Percentiles rank a stretch among this genome's conserved stretches.
These are phyloP conservation scores for Thymallus thymallus DNA, from an alignment of 2,113 vertebrate species.

Conservation along the genomic window DNA sequence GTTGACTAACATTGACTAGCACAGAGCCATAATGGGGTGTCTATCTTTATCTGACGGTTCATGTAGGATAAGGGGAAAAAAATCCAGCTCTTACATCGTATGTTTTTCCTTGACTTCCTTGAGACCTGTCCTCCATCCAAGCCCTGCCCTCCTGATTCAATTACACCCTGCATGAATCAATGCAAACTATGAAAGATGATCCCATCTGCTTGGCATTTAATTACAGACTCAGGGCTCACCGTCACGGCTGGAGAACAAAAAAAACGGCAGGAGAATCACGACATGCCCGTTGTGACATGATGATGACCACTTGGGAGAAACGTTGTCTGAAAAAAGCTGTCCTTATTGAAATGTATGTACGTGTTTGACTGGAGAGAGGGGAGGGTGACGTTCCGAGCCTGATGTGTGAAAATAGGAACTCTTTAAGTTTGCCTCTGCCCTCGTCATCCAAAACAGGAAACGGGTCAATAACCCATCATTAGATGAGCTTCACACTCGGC, in stretches of 20 bases:
- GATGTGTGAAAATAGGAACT: constrained; percentile 67
- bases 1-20: background rate
- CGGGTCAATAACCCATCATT: constrained; percentile 93
- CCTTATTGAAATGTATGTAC: constrained; percentile 46
- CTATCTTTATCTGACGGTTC: background rate
- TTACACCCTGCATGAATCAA: constrained; percentile 35
- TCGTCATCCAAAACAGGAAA: constrained; percentile 73
- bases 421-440: constrained; percentile 65
- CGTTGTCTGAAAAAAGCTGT: constrained; percentile 18
- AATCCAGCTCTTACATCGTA: background rate
- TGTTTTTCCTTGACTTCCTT: background rate
- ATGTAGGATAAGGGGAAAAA: background rate
- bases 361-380: constrained; percentile 39
- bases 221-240: constrained; percentile 19
- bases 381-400: constrained; percentile 24
- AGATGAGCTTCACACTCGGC: constrained; percentile 82
- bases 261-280: no score
- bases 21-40: background rate
- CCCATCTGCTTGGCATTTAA: constrained; percentile 40
- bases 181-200: constrained; percentile 34
- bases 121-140: background rate
- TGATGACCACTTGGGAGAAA: constrained; percentile 7
- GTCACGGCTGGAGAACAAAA: background rate
- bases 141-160: constrained; percentile 13
- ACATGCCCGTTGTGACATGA: background rate